Base-by-base conservation (phyloP, 2,113 vertebrate species). In the Microcebus tavaratra region DNA sequence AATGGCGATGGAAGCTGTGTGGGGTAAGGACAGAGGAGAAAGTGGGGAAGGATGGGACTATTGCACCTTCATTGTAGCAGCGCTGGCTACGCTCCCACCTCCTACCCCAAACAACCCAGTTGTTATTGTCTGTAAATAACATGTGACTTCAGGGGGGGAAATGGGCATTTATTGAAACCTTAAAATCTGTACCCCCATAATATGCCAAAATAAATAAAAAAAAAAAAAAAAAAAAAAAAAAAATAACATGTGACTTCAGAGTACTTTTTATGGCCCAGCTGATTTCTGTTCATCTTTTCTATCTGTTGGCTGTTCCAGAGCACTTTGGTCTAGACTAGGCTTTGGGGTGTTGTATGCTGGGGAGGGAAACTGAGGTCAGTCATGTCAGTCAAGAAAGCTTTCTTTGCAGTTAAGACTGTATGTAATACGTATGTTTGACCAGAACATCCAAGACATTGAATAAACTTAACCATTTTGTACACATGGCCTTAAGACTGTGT, bases 391-490 rank as follows among this genome's bases (percentile, higher is more conserved):
- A 17, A n/a, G 53, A 61, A 57, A 73, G 34, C 61, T 87, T 82
- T 88, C 73, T 95, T 59, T 95, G 70, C 20, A 48, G 9, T 85
- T 75, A 31, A 31, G 63, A 31, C 63, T 65, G 25, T 61, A 27
- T 61, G 25, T 61, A 10, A 61, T 67, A 17, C 14, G 63, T 34
- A 15, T 31, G 23, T 34, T 67, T 67, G 63, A 34, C 31, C 29
- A 81, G 73, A 48, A 42, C 89, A 81, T 55, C 36, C 4, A 14
- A 42, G 75, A 50, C 31, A 3, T 39, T 75, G n/a, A 96, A 96
- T 98, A 97, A 96, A 97, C 8, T 2, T 84, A 48, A 42, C 53
- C 57, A 36, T 92, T 97, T 95, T 88, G 21, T 84, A 73, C 42
- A 57, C 2, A 7, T 61, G 53, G 29, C 29, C 15, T 93, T 70